Conservation (phyloP, 2,113 vertebrate genomes). For the Lophotis ruficrista region DNA sequence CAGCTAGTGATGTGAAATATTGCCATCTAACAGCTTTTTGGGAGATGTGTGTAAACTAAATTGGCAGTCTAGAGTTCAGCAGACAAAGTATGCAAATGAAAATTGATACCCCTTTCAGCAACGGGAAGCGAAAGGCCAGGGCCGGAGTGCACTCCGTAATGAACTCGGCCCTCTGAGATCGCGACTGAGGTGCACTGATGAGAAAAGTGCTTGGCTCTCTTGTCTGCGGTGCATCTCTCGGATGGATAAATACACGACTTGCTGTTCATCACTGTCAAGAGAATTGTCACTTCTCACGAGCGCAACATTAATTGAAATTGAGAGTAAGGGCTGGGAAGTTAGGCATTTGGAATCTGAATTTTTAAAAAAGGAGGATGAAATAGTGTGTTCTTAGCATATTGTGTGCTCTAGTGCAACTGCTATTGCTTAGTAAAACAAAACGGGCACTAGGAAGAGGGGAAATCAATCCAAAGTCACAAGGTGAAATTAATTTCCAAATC, state of each 20-base stretch:
- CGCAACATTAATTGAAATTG: conserved; percentile 36
- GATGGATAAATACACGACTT: conserved; percentile 39
- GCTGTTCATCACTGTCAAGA: conserved; percentile 45
- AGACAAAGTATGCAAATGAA: conserved; percentile 30
- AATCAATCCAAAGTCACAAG: background rate
- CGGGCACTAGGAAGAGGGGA: fast-evolving
- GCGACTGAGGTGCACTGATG: background rate
- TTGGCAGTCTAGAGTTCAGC: background rate
- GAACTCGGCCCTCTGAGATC: background rate
- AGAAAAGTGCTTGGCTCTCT: conserved; percentile 9
- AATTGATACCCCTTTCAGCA: conserved; percentile 21
- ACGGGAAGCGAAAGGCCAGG: background rate
- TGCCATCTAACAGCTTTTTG: conserved; percentile 31
- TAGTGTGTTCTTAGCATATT: background rate
- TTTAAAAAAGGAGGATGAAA: background rate
- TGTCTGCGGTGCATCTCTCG: background rate
- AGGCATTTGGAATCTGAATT: background rate
- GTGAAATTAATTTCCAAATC: background rate
- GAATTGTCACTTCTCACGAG: conserved; percentile 25
- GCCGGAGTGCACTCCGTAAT: background rate
- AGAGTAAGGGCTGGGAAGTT: background rate
- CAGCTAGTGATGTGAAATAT: background rate
- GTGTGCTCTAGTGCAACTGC: background rate
- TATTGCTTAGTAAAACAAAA: background rate
- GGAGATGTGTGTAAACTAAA: background rate